These are phyloP conservation scores for Diabrotica balteata DNA, from an alignment of 2,888 invertebrate genomes.

Conservation along the genomic window DNA sequence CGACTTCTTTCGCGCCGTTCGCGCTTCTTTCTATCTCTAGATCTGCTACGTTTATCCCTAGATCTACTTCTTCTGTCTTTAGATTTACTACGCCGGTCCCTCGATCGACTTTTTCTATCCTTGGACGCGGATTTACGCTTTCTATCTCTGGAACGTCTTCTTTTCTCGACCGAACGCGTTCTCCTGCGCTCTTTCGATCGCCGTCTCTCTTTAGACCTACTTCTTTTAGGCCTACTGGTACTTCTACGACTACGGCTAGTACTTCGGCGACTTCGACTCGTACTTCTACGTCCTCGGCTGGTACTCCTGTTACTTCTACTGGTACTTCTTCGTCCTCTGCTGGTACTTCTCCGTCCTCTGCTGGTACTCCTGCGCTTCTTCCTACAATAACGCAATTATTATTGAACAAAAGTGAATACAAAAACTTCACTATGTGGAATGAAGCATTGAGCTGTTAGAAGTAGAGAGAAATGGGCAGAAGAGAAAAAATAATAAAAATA, in stretches of 20 bases:
- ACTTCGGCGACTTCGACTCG: slow-evolving; percentile 39
- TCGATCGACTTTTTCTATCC: slow-evolving; percentile 44
- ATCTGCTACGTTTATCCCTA: slow-evolving; percentile 56
- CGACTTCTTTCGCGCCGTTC: slow-evolving; percentile 37
- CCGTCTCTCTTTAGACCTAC: slow-evolving; percentile 37
- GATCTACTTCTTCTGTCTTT: slow-evolving; percentile 51
- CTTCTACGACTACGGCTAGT: slow-evolving; percentile 45
- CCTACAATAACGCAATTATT: slow-evolving; percentile 22
- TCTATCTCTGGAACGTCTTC: slow-evolving; percentile 48
- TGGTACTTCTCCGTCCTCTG: slow-evolving; percentile 38
- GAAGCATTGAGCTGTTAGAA: too few species aligned
- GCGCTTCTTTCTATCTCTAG: slow-evolving; percentile 44
- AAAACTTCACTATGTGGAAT: not conserved
- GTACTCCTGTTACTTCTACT: slow-evolving; percentile 24
- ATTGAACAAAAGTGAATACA: not conserved
- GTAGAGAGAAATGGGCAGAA: too few species aligned
- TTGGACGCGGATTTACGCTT: slow-evolving; percentile 43
- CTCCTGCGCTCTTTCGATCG: slow-evolving; percentile 60
- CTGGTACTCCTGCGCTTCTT: slow-evolving; percentile 41
- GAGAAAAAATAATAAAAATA: too few species aligned
- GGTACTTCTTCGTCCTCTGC: slow-evolving; percentile 45
- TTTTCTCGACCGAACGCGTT: slow-evolving; percentile 55
- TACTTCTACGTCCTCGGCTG: slow-evolving; percentile 39
- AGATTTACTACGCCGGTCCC: slow-evolving; percentile 28
- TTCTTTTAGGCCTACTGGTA: slow-evolving; percentile 30